Percentiles rank a stretch among this genome's conserved stretches.
phyloP scores from a whole-genome alignment of 92 coral and sea anemone genomes.

The Bergia sp. region DNA sequence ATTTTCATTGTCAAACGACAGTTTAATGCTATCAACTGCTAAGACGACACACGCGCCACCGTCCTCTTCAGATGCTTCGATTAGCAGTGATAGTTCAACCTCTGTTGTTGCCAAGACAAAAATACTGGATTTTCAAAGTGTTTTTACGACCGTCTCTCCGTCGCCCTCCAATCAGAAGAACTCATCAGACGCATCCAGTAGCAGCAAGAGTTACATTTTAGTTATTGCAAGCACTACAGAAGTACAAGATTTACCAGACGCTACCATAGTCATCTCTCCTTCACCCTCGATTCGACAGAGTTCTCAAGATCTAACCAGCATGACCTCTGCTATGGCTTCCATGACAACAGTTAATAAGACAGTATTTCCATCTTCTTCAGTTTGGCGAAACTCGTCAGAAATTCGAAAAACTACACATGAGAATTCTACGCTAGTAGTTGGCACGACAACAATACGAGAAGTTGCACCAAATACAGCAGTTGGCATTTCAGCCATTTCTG shows the following conservation, averaged over 20 bases:
- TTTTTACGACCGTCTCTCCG: no score
- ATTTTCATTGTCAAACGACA: not conserved
- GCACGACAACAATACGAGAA: not conserved
- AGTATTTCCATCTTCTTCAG: not conserved
- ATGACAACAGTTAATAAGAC: not conserved
- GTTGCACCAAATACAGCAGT: not conserved
- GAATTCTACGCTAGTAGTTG: not conserved
- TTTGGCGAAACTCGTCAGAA: not conserved
- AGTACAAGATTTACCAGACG: not conserved
- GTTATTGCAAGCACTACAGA: not conserved
- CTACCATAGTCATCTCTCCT: not conserved
- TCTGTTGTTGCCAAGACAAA: not conserved
- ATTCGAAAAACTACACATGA: not conserved
- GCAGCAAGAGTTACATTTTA: not conserved
- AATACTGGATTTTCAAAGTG: not conserved
- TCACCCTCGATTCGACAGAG: not conserved
- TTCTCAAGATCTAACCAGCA: not conserved
- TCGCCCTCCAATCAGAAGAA: not conserved
- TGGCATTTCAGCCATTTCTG: not conserved
- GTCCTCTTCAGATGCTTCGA: not conserved
- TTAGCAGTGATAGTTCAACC: not conserved
- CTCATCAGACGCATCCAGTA: not conserved
- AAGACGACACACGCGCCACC: not conserved
- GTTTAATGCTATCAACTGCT: not conserved
- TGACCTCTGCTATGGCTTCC: not conserved